Percentiles rank a stretch among this genome's conserved stretches.
phyloP scores from a whole-genome alignment of 2,888 invertebrate genomes.

The Trissonchulus sp. region DNA sequence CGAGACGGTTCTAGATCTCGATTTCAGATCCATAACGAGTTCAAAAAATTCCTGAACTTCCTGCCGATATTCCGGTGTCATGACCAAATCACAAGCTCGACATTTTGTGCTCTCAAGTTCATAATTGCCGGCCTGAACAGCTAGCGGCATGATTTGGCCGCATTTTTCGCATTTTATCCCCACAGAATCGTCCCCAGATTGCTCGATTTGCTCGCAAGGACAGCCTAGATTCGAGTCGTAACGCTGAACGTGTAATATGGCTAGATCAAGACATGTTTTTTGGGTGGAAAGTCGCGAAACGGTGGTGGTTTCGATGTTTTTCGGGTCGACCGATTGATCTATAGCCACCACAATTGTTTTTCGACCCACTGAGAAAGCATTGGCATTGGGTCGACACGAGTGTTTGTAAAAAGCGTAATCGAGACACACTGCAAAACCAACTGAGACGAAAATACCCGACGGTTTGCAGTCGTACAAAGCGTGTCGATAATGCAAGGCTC shows the following conservation, averaged over 20 bases:
- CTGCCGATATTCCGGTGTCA: not conserved
- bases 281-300: not conserved
- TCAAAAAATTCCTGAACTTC: not conserved
- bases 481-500: not conserved
- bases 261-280: not conserved
- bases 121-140: not conserved
- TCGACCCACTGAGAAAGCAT: not conserved
- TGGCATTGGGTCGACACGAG: not conserved
- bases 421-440: not conserved
- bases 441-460: not conserved
- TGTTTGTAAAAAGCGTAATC: not conserved
- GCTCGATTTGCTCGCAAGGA: not conserved
- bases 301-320: not conserved
- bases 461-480: not conserved
- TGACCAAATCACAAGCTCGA: not conserved
- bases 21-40: not conserved
- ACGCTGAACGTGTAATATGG: not conserved
- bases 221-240: not conserved
- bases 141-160: not conserved
- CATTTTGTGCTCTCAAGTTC: not conserved
- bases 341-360: not conserved
- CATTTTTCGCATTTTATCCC: not conserved
- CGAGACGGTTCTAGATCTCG: not conserved
- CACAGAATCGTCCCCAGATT: not conserved
- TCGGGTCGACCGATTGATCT: not conserved